These are phyloP conservation scores for Cranoglanis bouderius DNA, from an alignment of 2,113 vertebrate genomes.

Conservation along the genomic window DNA sequence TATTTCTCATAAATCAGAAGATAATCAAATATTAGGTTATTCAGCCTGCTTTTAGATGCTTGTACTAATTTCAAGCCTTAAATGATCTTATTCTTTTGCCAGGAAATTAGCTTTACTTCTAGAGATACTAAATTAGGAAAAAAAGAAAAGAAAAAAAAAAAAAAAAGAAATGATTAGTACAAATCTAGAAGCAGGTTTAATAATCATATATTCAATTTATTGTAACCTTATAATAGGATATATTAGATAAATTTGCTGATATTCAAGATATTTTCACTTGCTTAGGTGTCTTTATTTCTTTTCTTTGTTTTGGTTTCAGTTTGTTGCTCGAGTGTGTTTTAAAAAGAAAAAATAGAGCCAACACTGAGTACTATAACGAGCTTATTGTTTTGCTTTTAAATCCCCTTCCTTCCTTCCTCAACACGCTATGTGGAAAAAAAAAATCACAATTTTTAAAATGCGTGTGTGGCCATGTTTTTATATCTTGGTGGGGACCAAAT, in stretches of 20 bases:
- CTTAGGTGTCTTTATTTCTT: not conserved
- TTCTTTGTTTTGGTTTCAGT: constrained; percentile 30
- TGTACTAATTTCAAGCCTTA: too few relatives aligned
- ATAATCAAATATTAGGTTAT: too few relatives aligned
- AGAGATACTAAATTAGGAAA: too few relatives aligned
- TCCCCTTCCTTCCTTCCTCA: constrained; percentile 49
- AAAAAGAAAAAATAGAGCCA: not conserved
- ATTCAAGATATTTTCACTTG: not conserved
- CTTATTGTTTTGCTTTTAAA: constrained; percentile 54
- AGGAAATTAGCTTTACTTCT: too few relatives aligned
- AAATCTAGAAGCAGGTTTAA: not conserved
- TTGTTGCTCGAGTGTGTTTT: not conserved
- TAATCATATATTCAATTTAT: not conserved
- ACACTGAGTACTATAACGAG: not conserved
- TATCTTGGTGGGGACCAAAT: not conserved
- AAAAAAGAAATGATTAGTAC: too few relatives aligned
- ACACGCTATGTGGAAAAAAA: constrained; percentile 24
- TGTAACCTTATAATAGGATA: not conserved
- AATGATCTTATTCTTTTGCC: too few relatives aligned
- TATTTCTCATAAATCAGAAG: too few relatives aligned
- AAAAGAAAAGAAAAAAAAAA: too few relatives aligned
- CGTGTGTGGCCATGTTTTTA: constrained; percentile 11
- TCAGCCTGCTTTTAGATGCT: too few relatives aligned
- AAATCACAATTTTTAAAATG: not conserved
- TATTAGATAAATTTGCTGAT: not conserved